Evolutionary conservation across 2,888 invertebrate genomes (phyloP).

Genomic region (Drosophila leonis): DNA sequence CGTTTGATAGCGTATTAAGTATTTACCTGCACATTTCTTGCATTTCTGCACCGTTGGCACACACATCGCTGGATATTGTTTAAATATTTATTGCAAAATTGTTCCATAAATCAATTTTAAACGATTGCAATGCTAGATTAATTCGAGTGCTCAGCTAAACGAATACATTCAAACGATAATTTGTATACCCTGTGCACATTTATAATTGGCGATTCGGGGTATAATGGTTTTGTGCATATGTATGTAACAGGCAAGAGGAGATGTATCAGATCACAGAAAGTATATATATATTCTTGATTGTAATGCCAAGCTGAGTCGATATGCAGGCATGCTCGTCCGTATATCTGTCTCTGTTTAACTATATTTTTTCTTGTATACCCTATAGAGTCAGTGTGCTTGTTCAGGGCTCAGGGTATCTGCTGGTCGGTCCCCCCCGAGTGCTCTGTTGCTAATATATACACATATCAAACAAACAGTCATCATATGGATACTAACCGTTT

Average conservation of each 20-base stretch:
- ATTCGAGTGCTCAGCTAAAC: not conserved
- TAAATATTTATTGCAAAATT: conserved; percentile 4
- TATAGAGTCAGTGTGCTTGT: not conserved
- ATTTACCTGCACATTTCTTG: conserved; percentile 8
- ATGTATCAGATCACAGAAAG: too few relatives aligned
- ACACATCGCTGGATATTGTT: not conserved
- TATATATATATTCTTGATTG: too few relatives aligned
- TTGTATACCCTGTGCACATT: not conserved
- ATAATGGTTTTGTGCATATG: not conserved
- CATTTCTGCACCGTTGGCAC: not conserved
- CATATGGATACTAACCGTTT: not conserved
- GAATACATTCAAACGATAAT: not conserved
- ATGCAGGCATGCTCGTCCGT: too few relatives aligned
- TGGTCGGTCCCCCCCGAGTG: too few relatives aligned
- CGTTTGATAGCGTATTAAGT: conserved; percentile 7
- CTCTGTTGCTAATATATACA: not conserved
- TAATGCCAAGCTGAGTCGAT: too few relatives aligned
- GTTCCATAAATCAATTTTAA: not conserved
- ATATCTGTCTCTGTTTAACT: too few relatives aligned
- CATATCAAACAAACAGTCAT: not conserved
- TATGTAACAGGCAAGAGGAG: not conserved
- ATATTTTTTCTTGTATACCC: not conserved
- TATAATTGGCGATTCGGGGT: not conserved
- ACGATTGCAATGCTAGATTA: not conserved
- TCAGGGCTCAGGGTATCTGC: not conserved